Evolutionary conservation across 64 coral and sea anemone species (phyloP).

Genomic region (Hydrozoanthus tunicans): DNA sequence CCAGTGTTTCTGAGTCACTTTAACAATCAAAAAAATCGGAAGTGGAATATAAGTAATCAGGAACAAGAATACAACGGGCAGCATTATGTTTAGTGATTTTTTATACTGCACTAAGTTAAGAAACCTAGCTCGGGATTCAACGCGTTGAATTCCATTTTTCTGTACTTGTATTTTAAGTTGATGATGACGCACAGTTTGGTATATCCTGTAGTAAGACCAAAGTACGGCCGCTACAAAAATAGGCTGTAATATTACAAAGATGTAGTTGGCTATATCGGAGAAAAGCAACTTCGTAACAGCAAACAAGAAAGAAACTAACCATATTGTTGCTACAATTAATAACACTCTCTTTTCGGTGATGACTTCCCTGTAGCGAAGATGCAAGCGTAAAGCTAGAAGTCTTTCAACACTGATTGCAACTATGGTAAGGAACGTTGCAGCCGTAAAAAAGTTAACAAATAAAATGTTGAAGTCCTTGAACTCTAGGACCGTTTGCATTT

Average conservation of each 20-base stretch:
- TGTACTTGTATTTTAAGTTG: not conserved
- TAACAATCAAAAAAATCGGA: not conserved
- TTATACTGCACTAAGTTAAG: not conserved
- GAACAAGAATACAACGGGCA: not conserved
- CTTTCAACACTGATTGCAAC: slow-evolving; percentile 11
- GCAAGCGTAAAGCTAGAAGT: not conserved
- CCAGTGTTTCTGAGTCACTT: too few species aligned
- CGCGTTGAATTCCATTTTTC: not conserved
- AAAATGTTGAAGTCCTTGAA: not conserved
- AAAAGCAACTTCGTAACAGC: not conserved
- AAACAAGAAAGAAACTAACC: not conserved
- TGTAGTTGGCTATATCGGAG: not conserved
- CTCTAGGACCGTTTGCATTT: too few species aligned
- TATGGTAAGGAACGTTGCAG: not conserved
- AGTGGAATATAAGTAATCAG: not conserved
- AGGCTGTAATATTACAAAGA: too few species aligned
- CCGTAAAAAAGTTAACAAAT: not conserved
- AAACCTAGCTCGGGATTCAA: not conserved
- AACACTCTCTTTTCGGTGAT: not conserved
- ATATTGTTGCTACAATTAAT: not conserved
- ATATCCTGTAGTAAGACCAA: too few species aligned
- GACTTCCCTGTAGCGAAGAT: slow-evolving; percentile 11
- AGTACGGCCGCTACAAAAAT: too few species aligned
- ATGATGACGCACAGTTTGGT: too few species aligned
- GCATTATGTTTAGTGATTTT: slow-evolving; percentile 5